Evolutionary conservation across 2,113 vertebrate genomes (phyloP).

Genomic region (Pionites leucogaster): DNA sequence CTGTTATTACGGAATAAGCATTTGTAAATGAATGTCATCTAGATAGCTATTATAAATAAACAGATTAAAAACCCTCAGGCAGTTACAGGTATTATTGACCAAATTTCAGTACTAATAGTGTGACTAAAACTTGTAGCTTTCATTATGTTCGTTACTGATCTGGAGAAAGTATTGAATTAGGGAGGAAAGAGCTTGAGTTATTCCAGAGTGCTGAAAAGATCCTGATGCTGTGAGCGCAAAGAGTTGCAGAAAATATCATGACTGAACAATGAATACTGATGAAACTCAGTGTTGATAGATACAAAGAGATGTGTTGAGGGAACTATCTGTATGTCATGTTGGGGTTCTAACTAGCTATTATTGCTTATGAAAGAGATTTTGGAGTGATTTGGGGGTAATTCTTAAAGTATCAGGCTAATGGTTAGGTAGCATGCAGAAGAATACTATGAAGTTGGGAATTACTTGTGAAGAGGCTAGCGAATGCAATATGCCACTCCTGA

Average conservation of each 20-base stretch:
- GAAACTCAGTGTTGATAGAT: neutral
- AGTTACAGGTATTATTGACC: neutral
- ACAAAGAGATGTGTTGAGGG: neutral
- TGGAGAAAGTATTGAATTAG: neutral
- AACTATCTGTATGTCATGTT: neutral
- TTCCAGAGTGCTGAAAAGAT: neutral
- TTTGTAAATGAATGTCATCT: neutral
- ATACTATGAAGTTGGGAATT: neutral
- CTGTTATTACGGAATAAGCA: neutral
- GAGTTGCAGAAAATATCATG: neutral
- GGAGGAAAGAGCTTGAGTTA: neutral
- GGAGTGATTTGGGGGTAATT: neutral
- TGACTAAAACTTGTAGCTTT: neutral
- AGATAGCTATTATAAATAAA: neutral
- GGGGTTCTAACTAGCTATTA: neutral
- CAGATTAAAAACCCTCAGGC: neutral
- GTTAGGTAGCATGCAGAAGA: neutral
- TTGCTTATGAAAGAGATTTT: neutral
- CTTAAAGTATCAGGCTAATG: neutral
- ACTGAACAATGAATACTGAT: neutral
- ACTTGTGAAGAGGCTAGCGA: neutral
- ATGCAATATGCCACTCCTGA: neutral
- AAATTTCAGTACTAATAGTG: neutral
- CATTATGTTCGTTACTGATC: neutral
- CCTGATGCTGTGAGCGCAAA: neutral